These are phyloP conservation scores for Zapornia atra DNA, from an alignment of 2,113 vertebrate species.

Conservation along the genomic window DNA sequence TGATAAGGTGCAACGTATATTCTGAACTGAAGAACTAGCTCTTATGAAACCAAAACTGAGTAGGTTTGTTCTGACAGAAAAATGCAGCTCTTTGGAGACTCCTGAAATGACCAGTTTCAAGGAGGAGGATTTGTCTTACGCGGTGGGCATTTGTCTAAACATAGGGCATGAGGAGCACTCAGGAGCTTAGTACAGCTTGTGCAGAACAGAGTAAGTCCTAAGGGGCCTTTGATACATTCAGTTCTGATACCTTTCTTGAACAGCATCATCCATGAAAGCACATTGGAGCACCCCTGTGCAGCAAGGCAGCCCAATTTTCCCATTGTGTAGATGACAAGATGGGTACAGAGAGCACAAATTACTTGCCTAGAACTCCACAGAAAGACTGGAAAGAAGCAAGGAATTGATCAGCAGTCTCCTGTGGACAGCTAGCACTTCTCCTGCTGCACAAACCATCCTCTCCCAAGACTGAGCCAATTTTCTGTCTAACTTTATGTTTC, in stretches of 20 bases:
- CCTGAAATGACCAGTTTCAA: background rate
- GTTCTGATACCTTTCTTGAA: background rate
- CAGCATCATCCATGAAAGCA: background rate
- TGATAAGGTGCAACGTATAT: background rate
- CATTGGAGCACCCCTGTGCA: background rate
- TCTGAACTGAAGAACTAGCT: background rate
- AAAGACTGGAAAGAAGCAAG: background rate
- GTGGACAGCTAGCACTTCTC: background rate
- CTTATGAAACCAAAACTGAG: background rate
- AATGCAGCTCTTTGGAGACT: background rate
- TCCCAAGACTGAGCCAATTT: background rate
- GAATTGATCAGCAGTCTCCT: background rate
- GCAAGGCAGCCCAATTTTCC: background rate
- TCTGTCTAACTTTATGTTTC: background rate
- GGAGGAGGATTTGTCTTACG: background rate
- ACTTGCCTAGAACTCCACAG: background rate
- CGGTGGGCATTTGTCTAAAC: background rate
- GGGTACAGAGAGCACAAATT: background rate
- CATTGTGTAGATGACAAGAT: background rate
- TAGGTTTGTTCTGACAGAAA: background rate
- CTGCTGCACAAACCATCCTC: background rate
- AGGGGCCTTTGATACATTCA: background rate
- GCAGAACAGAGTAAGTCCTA: background rate
- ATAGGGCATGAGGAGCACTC: background rate
- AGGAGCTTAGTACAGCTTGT: background rate